Conservation (phyloP, 2,888 invertebrate species). For the Ferdinandea cuprea region DNA sequence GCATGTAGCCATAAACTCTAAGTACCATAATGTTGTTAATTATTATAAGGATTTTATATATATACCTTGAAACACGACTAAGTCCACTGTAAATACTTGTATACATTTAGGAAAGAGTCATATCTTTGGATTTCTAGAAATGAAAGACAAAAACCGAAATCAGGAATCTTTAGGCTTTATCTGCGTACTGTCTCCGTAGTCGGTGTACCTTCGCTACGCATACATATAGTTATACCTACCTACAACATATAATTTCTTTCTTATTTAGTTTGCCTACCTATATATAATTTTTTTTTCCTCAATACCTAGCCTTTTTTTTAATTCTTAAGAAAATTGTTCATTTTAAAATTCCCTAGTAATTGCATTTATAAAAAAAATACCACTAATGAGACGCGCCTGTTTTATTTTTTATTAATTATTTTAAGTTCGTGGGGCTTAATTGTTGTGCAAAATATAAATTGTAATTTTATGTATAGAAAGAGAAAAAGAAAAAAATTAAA, state of each 20-base stretch:
- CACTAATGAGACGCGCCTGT: conserved; percentile 28
- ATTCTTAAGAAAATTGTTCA: conserved; percentile 21
- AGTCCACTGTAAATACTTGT: conserved; percentile 58
- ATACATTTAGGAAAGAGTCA: conserved; percentile 66
- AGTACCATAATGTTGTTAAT: conserved; percentile 61
- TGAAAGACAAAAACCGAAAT: conserved; percentile 73
- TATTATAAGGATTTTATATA: conserved; percentile 65
- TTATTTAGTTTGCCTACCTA: conserved; percentile 30
- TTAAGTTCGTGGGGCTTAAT: conserved; percentile 53
- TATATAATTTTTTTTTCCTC: conserved; percentile 13
- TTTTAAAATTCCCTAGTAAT: conserved; percentile 52
- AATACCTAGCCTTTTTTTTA: conserved; percentile 16
- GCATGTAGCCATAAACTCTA: conserved; percentile 71
- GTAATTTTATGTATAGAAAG: conserved; percentile 61
- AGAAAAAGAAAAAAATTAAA: conserved; percentile 57
- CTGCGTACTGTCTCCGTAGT: conserved; percentile 48
- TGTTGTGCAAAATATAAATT: conserved; percentile 67
- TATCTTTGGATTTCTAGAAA: conserved; percentile 74
- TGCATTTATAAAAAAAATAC: conserved; percentile 62
- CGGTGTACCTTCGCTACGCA: conserved; percentile 50
- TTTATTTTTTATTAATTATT: conserved; percentile 13
- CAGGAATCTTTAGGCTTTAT: conserved; percentile 74
- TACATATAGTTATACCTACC: conserved; percentile 25
- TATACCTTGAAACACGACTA: conserved; percentile 53
- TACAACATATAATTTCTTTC: conserved; percentile 24